Evolutionary conservation across 2,113 vertebrate species (phyloP), one percentile per base, ranked within the genome.

Genomic region (Hypomesus transpacificus): DNA sequence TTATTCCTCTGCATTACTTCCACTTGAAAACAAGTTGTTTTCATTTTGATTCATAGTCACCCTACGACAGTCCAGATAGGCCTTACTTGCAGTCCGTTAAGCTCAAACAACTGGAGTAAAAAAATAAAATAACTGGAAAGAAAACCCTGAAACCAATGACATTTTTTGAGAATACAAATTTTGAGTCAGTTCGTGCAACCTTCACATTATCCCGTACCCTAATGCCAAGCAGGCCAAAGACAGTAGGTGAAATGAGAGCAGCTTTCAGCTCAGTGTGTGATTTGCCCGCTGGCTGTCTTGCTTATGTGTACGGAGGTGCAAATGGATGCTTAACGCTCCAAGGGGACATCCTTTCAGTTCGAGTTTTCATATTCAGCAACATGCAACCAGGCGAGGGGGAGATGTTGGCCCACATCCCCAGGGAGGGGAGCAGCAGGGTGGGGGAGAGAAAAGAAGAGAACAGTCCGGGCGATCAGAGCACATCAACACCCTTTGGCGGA

Each of bases 21-120:
- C 75, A 57, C 59, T 72, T 74, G 50, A 77, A 81, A 75, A 71
- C 79, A 77, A 77, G 66, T 14, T 39, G 59, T 57, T 71, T 73
- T 64, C 39, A 57, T 70, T 56, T 26, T 22, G 46, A 14, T 51
- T 26, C 64, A 66, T 46, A 46, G 39, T 46, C 39, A 46, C 39
- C 39, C 39, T 11, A 46, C 7, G 39, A 11, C 39, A 13, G 9
- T 11, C 39, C 39, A 46, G 8, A 46, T 24, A 8, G 71, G 63
- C 71, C 31, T 50, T 24, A 20, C 53, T 77, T 68, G 58, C 68
- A 50, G 39, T 61, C 53, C 70, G 75, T 60, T 50, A 75, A 76
- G 71, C 62, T 69, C 71, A 68, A 76, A 70, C 71, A 80, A 77
- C 71, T 56, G 68, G 68, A 77, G 71, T 51, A 71, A 65, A 66